Evolutionary conservation across 2,888 invertebrate genomes (phyloP), one percentile per base, ranked within the genome.

Genomic region (Coelogynopora nodosa): DNA sequence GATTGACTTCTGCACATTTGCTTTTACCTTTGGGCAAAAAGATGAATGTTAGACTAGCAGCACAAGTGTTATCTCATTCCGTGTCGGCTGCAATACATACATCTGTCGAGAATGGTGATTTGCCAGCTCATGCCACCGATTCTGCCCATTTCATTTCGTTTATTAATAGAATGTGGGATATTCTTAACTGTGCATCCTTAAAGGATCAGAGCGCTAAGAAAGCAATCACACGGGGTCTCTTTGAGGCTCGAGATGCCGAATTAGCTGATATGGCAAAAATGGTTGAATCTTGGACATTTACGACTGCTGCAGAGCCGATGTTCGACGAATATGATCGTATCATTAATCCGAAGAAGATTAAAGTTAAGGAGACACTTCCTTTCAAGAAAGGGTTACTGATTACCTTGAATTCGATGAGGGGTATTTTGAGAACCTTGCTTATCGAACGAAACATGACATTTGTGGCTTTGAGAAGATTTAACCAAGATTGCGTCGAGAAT

Each of bases 21-120:
- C 29, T 28, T 82, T 82, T 82, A 82, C 82, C 82, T 27, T 28
- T 82, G 29, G 82, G 82, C n/a, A 82, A 82, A 82, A 82, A 82
- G 30, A 82, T 82, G 82, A 82, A 28, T 82, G 82, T 82, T 30
- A 82, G 18, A 82, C 30, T 82, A 30, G 82, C 82, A 82, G 82
- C 82, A 30, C 82, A 82, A 30, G 27, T 82, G 82, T 82, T 82
- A 30, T 82, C 82, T 82, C 26, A 30, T 82, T 30, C 82, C 29
- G 30, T 82, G 82, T 28, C 82, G 27, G 30, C 29, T 10, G 82
- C 82, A 30, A 23, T 82, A 82, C 29, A 30, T 30, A 82, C 82
- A 28, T 82, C 49, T 5, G 49, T 49, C 18, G 49, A 49, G 49
- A 18, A 49, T 49, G 49, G 49, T 49, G 49, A 49, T 49, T 49